Base-by-base conservation (phyloP, 2,797 vertebrate genomes). In the Martes flavigula region DNA sequence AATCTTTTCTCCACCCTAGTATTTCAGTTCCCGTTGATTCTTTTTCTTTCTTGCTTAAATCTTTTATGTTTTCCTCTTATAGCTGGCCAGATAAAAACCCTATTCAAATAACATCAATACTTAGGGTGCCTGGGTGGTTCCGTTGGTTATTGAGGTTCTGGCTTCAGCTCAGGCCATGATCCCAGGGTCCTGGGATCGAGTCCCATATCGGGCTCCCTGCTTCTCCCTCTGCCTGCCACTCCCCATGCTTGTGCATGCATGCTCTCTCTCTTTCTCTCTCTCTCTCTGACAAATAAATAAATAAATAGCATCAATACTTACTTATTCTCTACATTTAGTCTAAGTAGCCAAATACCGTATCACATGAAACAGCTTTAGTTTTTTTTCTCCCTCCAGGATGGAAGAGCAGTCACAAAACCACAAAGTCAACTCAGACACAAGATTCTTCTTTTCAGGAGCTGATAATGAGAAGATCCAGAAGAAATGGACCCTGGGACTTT, bases 341-440 rank as follows among this genome's bases (percentile, higher is more conserved):
- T 85, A 8, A 32, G 38, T 85, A 90, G 54, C 51, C 38, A 91
- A 51, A 43, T 90, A 56, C 60, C 87, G 0, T 75, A 38, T 90
- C 25, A 91, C 10, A 40, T 91, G 56, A 90, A 89, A 83, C 32
- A 90, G 88, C 56, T 93, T 89, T n/a, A 58, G 2, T 94, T 25
- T 91, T 97, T 70, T 85, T 46, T 58, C 23, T 20, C 68, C 68
- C 32, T 79, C 54, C 68, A 98, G 98, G 66, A 46, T 90, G 92
- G 94, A 97, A 93, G 54, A 84, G 15, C 35, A 85, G 60, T 82
- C 66, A 56, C 70, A 97, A 95, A 87, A 93, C 66, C n/a, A 97
- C 98, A 35, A 95, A 97, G 54, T 97, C 97, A 95, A 96, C 94
- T 73, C 97, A 97, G 35, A 98, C 94, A 7, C 96, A 94, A 90